These are phyloP conservation scores for Xyrauchen texanus DNA, from an alignment of 2,113 vertebrate genomes.

Conservation along the genomic window DNA sequence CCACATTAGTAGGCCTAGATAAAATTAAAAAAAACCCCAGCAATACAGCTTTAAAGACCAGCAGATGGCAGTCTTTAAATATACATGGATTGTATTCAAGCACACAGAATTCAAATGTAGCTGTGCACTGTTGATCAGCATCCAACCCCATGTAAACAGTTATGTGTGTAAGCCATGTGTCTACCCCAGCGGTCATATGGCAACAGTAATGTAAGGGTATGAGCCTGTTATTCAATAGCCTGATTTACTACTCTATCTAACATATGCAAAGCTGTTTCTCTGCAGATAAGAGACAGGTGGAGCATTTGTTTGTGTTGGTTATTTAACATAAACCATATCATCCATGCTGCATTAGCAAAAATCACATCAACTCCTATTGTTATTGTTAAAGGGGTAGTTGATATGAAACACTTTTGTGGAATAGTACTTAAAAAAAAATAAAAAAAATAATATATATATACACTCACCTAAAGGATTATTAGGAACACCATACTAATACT, in stretches of 20 bases:
- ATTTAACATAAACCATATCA: background rate
- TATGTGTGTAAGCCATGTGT: background rate
- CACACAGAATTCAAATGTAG: conserved; percentile 3
- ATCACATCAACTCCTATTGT: background rate
- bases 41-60: conserved; percentile 12
- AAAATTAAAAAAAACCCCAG: too few species aligned
- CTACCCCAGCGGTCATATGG: background rate
- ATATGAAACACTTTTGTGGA: too few species aligned
- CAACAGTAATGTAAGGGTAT: background rate
- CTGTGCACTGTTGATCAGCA: conserved; percentile 5
- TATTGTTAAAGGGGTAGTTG: too few species aligned
- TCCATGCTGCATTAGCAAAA: background rate
- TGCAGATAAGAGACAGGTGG: background rate
- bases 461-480: too few species aligned
- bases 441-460: too few species aligned
- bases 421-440: too few species aligned
- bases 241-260: background rate
- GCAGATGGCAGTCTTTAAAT: conserved; percentile 52
- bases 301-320: background rate
- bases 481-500: too few species aligned
- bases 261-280: background rate
- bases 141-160: background rate
- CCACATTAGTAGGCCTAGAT: background rate
- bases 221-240: background rate
- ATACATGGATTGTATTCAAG: conserved; percentile 14